Percentiles rank a stretch among this genome's conserved stretches.
phyloP scores from a whole-genome alignment of 2,888 invertebrate species.

The Cepaea hortensis region DNA sequence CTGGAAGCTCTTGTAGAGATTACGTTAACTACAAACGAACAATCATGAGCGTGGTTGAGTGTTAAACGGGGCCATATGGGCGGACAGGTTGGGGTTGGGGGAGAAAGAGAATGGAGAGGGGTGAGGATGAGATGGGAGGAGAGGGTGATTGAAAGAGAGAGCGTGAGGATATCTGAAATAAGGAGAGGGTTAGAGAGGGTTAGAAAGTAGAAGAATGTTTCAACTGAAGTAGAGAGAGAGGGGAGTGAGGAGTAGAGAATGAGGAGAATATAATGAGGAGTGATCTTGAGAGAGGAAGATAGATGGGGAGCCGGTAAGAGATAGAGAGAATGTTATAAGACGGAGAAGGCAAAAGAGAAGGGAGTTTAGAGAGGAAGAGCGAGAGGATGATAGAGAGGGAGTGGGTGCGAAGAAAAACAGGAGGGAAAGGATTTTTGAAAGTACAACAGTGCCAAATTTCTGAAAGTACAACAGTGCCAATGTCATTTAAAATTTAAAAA shows the following conservation, averaged over 20 bases:
- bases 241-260: background rate
- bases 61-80: no score
- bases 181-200: background rate
- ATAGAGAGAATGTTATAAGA: no score
- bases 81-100: no score
- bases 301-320: background rate
- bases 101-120: background rate
- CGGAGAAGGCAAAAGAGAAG: background rate
- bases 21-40: no score
- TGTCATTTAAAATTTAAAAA: background rate
- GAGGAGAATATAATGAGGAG: background rate
- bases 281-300: background rate
- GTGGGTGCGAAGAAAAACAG: background rate
- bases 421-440: background rate
- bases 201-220: background rate
- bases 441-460: background rate
- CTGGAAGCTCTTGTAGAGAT: no score
- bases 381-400: background rate
- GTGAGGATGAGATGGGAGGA: background rate
- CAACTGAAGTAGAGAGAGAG: background rate
- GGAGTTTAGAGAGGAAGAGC: background rate
- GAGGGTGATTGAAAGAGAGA: background rate
- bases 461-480: background rate
- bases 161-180: background rate
- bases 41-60: no score